Percentiles rank a stretch among this genome's conserved stretches.
phyloP scores from a whole-genome alignment of 2,797 vertebrate species.

The Myotis findleyi region DNA sequence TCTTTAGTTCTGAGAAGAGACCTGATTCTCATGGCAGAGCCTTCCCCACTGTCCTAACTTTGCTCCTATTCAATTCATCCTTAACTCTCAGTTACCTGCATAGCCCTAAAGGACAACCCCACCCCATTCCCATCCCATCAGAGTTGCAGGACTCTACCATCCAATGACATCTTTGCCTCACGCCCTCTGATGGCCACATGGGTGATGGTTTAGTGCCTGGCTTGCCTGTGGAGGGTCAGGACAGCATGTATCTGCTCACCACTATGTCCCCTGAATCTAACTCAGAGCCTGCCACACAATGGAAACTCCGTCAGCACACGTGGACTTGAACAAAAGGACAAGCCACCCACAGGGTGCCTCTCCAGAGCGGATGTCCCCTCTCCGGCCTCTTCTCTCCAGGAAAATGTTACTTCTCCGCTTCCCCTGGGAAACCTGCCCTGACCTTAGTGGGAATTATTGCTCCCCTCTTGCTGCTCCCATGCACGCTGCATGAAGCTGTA shows the following conservation, averaged over 20 bases:
- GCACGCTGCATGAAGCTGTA: background rate
- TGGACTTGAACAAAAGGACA: background rate
- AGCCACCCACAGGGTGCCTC: background rate
- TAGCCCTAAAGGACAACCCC: background rate
- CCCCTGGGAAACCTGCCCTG: background rate
- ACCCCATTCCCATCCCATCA: no score
- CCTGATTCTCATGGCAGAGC: background rate
- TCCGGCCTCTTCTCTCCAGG: background rate
- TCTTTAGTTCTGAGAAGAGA: background rate
- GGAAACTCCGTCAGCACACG: background rate
- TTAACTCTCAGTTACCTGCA: background rate
- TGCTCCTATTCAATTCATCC: background rate
- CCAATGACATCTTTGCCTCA: background rate
- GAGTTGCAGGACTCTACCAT: no score
- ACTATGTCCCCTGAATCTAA: background rate
- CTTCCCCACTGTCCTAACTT: background rate
- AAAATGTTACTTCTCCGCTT: background rate
- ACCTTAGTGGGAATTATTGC: background rate
- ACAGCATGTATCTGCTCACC: background rate
- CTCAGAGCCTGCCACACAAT: background rate
- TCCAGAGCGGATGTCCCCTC: background rate
- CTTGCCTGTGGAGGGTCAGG: background rate
- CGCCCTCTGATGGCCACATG: accelerated
- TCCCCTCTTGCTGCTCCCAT: background rate
- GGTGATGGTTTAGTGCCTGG: background rate